These are phyloP conservation scores for Trachelus stipa DNA, from an alignment of 2,888 invertebrate species.

Conservation along the genomic window DNA sequence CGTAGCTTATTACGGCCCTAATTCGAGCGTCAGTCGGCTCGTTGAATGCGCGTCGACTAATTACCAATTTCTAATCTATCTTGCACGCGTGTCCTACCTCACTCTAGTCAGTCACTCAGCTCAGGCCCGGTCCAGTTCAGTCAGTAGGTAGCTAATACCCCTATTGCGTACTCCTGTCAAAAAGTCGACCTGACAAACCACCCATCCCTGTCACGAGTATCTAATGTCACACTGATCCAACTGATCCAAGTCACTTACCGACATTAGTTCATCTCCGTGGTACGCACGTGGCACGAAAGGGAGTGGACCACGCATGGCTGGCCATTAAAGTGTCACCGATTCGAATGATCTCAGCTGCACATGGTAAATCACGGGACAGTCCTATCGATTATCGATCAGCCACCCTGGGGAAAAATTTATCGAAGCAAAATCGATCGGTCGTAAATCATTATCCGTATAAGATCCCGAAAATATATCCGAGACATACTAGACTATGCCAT, in stretches of 20 bases:
- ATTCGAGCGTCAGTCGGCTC: constrained; percentile 5
- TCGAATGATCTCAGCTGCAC: not conserved
- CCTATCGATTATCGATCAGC: not conserved
- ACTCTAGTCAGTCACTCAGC: not conserved
- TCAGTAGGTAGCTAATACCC: not conserved
- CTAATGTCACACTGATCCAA: not conserved
- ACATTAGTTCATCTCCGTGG: not conserved
- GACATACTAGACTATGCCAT: too few species aligned
- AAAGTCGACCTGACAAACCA: constrained; percentile 5
- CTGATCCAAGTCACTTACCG: constrained; percentile 1
- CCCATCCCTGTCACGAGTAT: not conserved
- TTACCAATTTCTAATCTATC: constrained; percentile 8
- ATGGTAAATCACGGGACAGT: not conserved
- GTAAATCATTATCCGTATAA: too few species aligned
- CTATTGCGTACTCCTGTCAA: not conserved
- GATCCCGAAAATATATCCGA: too few species aligned
- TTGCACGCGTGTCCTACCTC: constrained; percentile 3
- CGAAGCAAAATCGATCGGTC: too few species aligned
- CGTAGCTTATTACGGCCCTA: constrained; percentile 1
- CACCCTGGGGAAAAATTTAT: too few species aligned
- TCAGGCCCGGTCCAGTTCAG: not conserved
- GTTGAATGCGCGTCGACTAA: constrained; percentile 5
- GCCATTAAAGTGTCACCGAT: not conserved
- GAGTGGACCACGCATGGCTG: not conserved
- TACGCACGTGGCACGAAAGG: not conserved